These are phyloP conservation scores for Onthophagus sagittarius DNA, from an alignment of 2,888 invertebrate genomes.

Conservation along the genomic window DNA sequence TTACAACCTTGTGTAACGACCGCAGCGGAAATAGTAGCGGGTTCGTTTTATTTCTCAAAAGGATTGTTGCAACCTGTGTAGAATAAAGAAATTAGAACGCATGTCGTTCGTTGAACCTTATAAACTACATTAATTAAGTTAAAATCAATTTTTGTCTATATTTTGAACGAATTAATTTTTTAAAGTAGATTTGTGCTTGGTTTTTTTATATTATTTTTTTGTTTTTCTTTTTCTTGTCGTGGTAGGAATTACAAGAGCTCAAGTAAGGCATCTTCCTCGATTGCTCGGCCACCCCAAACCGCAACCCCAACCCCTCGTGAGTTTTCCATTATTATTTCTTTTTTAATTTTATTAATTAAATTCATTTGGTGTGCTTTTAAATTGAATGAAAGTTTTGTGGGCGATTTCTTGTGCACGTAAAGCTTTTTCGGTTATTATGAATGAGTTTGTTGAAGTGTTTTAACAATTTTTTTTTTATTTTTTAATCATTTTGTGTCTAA, in stretches of 20 bases:
- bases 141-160: not conserved
- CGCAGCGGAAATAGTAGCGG: constrained; percentile 43
- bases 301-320: constrained; percentile 49
- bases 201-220: constrained; percentile 25
- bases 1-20: constrained; percentile 45
- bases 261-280: constrained; percentile 44
- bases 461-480: constrained; percentile 21
- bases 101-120: not conserved
- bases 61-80: constrained; percentile 18
- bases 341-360: constrained; percentile 23
- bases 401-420: not conserved
- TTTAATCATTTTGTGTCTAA: constrained; percentile 16
- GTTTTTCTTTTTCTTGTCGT: constrained; percentile 37
- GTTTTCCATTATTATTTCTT: constrained; percentile 42
- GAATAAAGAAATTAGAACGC: constrained; percentile 2
- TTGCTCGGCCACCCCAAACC: constrained; percentile 48
- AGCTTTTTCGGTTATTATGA: not conserved
- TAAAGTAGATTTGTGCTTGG: constrained; percentile 14
- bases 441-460: not conserved
- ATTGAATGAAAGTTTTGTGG: not conserved
- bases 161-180: constrained; percentile 4
- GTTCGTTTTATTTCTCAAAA: constrained; percentile 37
- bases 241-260: constrained; percentile 63
- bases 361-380: not conserved
- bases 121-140: not conserved